Evolutionary conservation across 2,113 vertebrate genomes (phyloP).

Genomic region (Pavo muticus): DNA sequence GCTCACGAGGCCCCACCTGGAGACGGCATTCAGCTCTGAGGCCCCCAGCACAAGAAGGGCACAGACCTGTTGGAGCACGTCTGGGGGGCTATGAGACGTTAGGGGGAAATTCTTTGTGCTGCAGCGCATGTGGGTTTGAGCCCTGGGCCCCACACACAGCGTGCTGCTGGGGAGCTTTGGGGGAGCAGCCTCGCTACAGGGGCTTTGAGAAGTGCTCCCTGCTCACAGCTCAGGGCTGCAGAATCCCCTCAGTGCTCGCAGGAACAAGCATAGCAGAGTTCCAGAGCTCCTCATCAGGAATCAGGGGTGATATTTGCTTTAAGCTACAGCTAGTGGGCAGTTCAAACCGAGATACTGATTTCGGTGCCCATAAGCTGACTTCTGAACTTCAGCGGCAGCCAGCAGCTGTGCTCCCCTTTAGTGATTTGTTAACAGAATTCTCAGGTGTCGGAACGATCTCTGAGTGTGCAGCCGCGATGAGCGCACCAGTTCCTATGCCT

Average conservation of each 20-base stretch:
- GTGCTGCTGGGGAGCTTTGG: neutral
- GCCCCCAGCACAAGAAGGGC: neutral
- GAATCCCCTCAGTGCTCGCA: neutral
- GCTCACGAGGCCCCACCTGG: neutral
- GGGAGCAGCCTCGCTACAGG: fast-evolving
- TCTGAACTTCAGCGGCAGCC: neutral
- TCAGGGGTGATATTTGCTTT: neutral
- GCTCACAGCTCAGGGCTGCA: no score
- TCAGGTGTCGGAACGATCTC: neutral
- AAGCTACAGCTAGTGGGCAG: fast-evolving
- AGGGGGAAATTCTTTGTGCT: neutral
- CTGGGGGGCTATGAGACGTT: neutral
- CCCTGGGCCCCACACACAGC: no score
- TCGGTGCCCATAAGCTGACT: neutral
- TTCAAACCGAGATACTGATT: neutral
- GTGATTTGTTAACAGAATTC: neutral
- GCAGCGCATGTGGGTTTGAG: neutral
- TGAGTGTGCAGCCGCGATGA: neutral
- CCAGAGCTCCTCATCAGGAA: neutral
- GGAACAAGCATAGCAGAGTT: fast-evolving
- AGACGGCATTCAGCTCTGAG: neutral
- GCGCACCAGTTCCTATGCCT: neutral
- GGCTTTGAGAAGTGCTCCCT: neutral
- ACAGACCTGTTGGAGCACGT: neutral
- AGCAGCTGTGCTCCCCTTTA: neutral